Conservation (phyloP, 1,140 invertebrate species). For the Trissolcus basalis region DNA sequence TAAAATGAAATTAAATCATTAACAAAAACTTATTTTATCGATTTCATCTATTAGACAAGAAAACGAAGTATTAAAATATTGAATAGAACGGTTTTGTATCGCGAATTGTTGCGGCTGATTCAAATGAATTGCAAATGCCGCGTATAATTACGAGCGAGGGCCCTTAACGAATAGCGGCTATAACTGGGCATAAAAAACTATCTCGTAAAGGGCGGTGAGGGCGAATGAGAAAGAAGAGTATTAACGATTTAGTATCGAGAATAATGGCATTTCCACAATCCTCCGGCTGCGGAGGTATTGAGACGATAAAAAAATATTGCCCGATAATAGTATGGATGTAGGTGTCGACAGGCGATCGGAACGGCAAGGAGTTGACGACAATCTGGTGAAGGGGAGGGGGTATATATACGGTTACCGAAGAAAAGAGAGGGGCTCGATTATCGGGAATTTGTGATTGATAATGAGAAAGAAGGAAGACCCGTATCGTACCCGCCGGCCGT, state of each 20-base stretch:
- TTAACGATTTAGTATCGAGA: constrained; percentile 57
- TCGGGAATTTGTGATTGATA: constrained; percentile 65
- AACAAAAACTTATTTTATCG: too few species aligned
- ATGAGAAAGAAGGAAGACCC: constrained; percentile 58
- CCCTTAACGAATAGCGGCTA: constrained; percentile 37
- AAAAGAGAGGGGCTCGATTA: constrained; percentile 56
- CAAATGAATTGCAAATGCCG: constrained; percentile 44
- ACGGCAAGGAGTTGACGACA: constrained; percentile 40
- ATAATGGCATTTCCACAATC: constrained; percentile 56
- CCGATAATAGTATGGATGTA: constrained; percentile 56
- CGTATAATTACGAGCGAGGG: constrained; percentile 42
- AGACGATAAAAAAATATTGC: constrained; percentile 61
- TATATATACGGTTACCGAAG: constrained; percentile 49
- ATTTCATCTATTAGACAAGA: too few species aligned
- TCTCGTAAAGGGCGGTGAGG: constrained; percentile 45
- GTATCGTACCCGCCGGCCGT: constrained; percentile 52
- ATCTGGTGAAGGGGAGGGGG: constrained; percentile 10
- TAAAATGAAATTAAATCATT: too few species aligned
- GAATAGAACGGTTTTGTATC: background rate
- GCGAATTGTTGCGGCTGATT: constrained; percentile 19
- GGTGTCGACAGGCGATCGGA: constrained; percentile 38
- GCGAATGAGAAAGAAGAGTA: constrained; percentile 44
- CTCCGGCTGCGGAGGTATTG: constrained; percentile 44
- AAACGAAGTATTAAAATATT: background rate
- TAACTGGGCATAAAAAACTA: constrained; percentile 25